Base-by-base conservation (phyloP, 2,888 invertebrate species). In the Rotaria magnacalcarata region DNA sequence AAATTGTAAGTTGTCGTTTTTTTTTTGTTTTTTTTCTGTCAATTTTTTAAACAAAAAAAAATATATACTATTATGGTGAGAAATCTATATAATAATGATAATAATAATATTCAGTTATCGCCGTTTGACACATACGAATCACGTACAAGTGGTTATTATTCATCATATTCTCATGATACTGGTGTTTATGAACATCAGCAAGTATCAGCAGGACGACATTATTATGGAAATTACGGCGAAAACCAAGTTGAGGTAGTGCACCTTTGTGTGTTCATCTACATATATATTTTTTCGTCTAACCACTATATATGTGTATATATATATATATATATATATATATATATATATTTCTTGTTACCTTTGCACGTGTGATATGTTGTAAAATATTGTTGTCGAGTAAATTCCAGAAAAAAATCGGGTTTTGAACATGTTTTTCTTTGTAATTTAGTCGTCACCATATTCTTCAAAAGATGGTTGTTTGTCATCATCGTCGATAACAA, bases 111-210 rank as follows among this genome's bases (percentile, higher is more conserved):
- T 67, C 67, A 67, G 67, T 19, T 67, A 67, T 67, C 67, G 14
- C 67, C 67, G 34, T 67, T 67, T 27, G 67, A 67, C 34, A 67
- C 34, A 34, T 67, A 67, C 6, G 67, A 67, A 16, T 67, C 34
- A 11, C 67, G 67, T 34, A 67, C 67, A 67, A 67, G 34, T 67
- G 67, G 16, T 27, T 67, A 67, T 67, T 67, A 67, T 67, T 67
- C 67, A 27, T 8, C 67, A 67, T 67, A 67, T 67, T 16, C 14
- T 27, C 67, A 67, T 67, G 67, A 67, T 14, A 67, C 67, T 67
- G 67, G 67, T 34, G 67, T 67, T 67, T 67, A 67, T 34, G 67
- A 67, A 27, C 67, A 67, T 34, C 67, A 67, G 67, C 67, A 27
- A 67, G 11, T 52, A 52, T 52, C 52, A 52, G 3, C 67, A 16